Evolutionary conservation across 1,140 invertebrate species (phyloP).

Genomic region (Nasonia longicornis): DNA sequence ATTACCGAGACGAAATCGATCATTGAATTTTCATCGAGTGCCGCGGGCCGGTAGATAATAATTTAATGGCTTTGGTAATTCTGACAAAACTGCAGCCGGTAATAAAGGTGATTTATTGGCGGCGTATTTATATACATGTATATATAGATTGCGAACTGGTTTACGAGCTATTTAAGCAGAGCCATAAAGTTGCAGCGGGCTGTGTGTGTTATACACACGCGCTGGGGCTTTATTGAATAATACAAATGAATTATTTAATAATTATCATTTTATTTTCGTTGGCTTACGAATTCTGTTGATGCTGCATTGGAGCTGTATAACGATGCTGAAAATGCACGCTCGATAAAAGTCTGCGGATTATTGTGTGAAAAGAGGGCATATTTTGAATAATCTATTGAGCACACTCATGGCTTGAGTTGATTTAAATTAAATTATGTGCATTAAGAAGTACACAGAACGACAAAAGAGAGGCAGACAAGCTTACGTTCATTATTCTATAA

Average conservation of each 20-base stretch:
- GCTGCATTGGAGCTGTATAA: neutral
- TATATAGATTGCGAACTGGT: constrained; percentile 23
- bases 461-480: too few species aligned
- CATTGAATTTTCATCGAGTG: constrained; percentile 11
- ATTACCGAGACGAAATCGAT: neutral
- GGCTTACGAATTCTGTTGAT: neutral
- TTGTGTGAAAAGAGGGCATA: too few species aligned
- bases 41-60: constrained; percentile 22
- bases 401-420: too few species aligned
- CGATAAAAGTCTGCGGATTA: neutral
- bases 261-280: neutral
- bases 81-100: constrained; percentile 31
- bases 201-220: neutral
- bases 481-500: too few species aligned
- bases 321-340: too few species aligned
- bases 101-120: constrained; percentile 44
- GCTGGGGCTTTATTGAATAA: constrained; percentile 12
- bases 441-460: too few species aligned
- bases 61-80: constrained; percentile 41
- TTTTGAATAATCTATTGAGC: too few species aligned
- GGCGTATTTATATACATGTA: neutral
- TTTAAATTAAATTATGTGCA: too few species aligned
- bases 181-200: constrained; percentile 32
- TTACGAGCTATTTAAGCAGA: constrained; percentile 37
- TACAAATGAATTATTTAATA: constrained; percentile 17